Base-by-base conservation (phyloP, 37 sponge, comb jelly and placozoan genomes). In the Tethya wilhelma region DNA sequence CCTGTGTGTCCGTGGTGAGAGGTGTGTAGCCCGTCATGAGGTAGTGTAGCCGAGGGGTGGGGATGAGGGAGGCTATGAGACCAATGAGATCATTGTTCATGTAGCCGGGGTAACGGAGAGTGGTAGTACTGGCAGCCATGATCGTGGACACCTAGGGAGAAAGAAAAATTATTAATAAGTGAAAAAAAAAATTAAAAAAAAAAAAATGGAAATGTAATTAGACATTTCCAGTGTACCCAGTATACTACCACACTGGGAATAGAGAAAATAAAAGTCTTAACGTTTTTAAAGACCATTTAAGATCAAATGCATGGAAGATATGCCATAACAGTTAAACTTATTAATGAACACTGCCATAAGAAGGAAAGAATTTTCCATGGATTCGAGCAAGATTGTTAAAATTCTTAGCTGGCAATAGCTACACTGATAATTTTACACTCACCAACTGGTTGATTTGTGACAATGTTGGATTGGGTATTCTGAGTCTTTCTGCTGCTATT, bases 41-140 rank as follows among this genome's bases (percentile, higher is more conserved):
- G 81, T 85, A 98, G 76, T 98, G 99, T 3, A 98, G 93, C 0
- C 97, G 82, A 22, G 99, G 99, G 6, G 96, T 98, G 43, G 99
- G 99, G 38, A 98, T 94, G 25, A 98, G 90, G 5, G 99, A 96
- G 0, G 99, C 96, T 5, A 98, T 94, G 73, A 98, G 62, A 19
- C 99, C 99, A 79, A 98, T 96, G 62, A 98, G 81, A 80, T 98
- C 99, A 40, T 98, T 98, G 87, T 98, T 96, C 99, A 98, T 98
- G 88, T 98, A 98, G 0, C 99, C 99, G 38, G 99, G 99, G 80
- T 98, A 98, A 34, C 99, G 84, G 12, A 98, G 88, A 28, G 99
- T 98, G 0, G 96, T 84, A 0, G 99, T 98, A 65, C 99, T 98
- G 74, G 91, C 86, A 8, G 99, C 92, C 90, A 98, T 98, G 44